Percentiles rank a stretch among this genome's conserved stretches.
Evolutionary conservation across 2,888 invertebrate genomes (phyloP).

Genomic region (Pedicia rivosa): DNA sequence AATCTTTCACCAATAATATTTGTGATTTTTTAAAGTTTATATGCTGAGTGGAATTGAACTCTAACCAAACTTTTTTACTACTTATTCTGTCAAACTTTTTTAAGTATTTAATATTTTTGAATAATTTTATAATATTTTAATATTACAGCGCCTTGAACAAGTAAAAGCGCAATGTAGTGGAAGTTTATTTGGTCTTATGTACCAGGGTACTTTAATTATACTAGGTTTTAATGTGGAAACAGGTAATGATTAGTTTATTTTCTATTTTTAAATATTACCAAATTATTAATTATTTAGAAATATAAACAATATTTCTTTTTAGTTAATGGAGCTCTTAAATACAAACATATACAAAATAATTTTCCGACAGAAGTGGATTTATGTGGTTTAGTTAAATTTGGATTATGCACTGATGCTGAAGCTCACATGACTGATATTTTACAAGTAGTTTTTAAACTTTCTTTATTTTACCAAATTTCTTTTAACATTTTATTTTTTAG

Average conservation of each 20-base stretch:
- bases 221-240: conserved; percentile 50
- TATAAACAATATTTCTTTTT: no score
- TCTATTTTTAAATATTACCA: no score
- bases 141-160: conserved; percentile 49
- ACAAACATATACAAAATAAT: conserved; percentile 37
- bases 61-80: conserved; percentile 1
- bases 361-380: conserved; percentile 63
- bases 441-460: conserved; percentile 34
- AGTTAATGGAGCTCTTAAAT: conserved; percentile 34
- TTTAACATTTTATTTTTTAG: conserved; percentile 21
- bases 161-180: conserved; percentile 46
- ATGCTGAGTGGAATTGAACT: no score
- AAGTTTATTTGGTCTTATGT: conserved; percentile 58
- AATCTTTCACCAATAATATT: conserved; percentile 3
- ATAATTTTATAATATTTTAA: conserved; percentile 14
- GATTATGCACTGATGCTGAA: conserved; percentile 40
- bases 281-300: no score
- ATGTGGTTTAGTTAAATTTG: conserved; percentile 55
- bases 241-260: no score
- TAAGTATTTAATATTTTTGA: not conserved
- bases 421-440: conserved; percentile 44
- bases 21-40: no score
- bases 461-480: no score
- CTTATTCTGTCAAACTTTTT: conserved; percentile 10
- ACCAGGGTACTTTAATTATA: conserved; percentile 51